These are phyloP conservation scores for Acrobasis repandana DNA, from an alignment of 2,888 invertebrate species.

Conservation along the genomic window DNA sequence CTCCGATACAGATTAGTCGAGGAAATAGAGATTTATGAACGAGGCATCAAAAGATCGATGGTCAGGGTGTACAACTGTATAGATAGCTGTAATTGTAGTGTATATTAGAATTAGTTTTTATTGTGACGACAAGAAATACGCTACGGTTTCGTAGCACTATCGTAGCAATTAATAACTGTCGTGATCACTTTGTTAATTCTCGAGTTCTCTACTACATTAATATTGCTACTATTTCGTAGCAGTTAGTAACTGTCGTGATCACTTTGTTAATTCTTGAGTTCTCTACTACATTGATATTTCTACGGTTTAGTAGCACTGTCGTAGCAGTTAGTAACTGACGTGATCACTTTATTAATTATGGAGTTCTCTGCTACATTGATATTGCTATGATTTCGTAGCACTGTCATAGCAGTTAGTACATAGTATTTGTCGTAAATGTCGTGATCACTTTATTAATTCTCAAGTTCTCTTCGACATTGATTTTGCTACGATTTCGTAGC, in stretches of 20 bases:
- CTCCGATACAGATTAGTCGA: conserved; percentile 12
- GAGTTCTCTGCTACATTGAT: not conserved
- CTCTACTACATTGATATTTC: not conserved
- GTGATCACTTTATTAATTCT: not conserved
- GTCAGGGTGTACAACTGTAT: not conserved
- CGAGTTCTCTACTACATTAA: not conserved
- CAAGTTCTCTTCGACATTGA: too few relatives aligned
- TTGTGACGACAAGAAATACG: too few relatives aligned
- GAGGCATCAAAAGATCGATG: conserved; percentile 4
- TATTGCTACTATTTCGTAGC: not conserved
- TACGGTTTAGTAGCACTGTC: not conserved
- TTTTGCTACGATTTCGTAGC: not conserved
- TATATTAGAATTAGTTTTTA: too few relatives aligned
- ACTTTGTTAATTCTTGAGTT: not conserved
- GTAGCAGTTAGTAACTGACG: conserved; percentile 3
- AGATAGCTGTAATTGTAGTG: too few relatives aligned
- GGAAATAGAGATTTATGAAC: conserved; percentile 14
- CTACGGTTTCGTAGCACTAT: too few relatives aligned
- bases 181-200: not conserved
- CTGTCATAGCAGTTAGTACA: too few relatives aligned
- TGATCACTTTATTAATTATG: not conserved
- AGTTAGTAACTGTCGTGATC: not conserved
- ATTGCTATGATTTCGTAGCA: not conserved
- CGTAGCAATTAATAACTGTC: not conserved
- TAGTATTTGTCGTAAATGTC: not conserved